Base-by-base conservation (phyloP, 2,797 vertebrate genomes). In the Eidolon dupreanum region DNA sequence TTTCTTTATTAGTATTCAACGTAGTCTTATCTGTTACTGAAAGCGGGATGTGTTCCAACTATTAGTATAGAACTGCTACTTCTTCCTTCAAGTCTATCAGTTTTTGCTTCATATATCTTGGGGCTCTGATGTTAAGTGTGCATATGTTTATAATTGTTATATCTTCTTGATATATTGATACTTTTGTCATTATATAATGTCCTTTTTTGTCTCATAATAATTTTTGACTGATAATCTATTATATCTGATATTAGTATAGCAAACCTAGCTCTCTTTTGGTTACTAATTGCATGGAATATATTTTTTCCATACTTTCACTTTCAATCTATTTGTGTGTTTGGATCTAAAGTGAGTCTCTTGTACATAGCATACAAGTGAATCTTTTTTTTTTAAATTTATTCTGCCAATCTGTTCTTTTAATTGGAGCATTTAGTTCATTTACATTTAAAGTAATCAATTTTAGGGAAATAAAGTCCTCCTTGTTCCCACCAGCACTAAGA, bases 261-360 rank as follows among this genome's bases (percentile, higher is more conserved):
- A 94, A 85, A 19, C 1, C 20, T 20, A 51, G 10, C 1, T 66
- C 57, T 81, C 31, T 43, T 71, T 75, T 95, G 61, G 12, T 95
- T 95, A 73, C 8, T 73, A 63, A 61, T 90, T 77, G 8, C 36
- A 82, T 81, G 33, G 28, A 20, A 90, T 61, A 33, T 66, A 43
- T 71, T n/a, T 55, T 85, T 86, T 94, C 16, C 49, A 81, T 73
- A 19, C 3, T 85, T 93, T 97, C 17, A 59, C 31, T 82, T 94
- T 79, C 53, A 88, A 57, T 19, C 15, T 90, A 11, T 77, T 90
- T 86, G 55, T 59, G 20, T n/a, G 41, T 94, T 93, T 90, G 70
- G 26, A 77, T 93, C 33, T 93, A 59, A 74, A 75, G 17, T 57
- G 55, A 71, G 26, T 93, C 31, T 55, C 8, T 92, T 61, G 2